Conservation (phyloP, 2,888 invertebrate genomes). For the Empis livida region DNA sequence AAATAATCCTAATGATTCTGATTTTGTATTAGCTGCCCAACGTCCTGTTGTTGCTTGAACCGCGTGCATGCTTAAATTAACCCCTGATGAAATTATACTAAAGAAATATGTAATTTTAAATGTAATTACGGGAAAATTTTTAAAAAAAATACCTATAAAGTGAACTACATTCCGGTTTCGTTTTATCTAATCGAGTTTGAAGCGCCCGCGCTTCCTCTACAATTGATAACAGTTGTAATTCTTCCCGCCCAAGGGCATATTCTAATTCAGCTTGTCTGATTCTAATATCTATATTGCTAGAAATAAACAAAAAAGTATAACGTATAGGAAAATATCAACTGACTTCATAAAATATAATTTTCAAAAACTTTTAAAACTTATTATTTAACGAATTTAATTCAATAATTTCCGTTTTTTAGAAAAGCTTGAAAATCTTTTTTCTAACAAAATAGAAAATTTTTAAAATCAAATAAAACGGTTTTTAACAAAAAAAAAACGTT, state of each 20-base stretch:
- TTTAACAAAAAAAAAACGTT: too few relatives aligned
- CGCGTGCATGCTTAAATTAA: conserved; percentile 45
- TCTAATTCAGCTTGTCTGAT: conserved; percentile 85
- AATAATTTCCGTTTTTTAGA: too few relatives aligned
- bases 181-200: conserved; percentile 64
- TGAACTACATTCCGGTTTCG: conserved; percentile 40
- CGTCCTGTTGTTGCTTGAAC: conserved; percentile 57
- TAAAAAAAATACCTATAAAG: conserved; percentile 41
- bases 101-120: neutral
- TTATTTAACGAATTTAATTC: too few relatives aligned
- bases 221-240: conserved; percentile 70
- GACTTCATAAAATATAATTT: too few relatives aligned
- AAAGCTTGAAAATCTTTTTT: too few relatives aligned
- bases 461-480: too few relatives aligned
- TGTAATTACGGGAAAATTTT: neutral
- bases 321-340: too few relatives aligned
- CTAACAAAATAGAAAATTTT: too few relatives aligned
- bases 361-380: too few relatives aligned
- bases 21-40: conserved; percentile 56
- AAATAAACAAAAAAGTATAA: conserved; percentile 18
- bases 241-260: conserved; percentile 77
- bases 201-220: conserved; percentile 72
- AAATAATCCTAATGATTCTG: conserved; percentile 51
- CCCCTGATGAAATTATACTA: conserved; percentile 33
- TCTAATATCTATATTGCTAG: conserved; percentile 74